Evolutionary conservation across 2,113 vertebrate species (phyloP).

Genomic region (Trichechus manatus): DNA sequence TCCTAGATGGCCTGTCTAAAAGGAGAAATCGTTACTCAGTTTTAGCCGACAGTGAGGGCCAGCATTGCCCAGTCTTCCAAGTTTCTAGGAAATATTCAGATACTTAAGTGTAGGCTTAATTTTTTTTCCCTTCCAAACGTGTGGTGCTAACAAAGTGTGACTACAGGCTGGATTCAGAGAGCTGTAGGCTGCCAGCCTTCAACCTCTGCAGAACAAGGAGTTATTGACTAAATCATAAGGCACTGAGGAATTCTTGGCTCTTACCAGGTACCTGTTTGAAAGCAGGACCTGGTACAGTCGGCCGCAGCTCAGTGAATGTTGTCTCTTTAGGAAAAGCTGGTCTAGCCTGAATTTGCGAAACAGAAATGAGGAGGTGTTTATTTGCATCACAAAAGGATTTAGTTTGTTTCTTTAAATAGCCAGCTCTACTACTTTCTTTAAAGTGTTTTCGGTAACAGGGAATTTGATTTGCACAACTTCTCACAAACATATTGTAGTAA

Average conservation of each 20-base stretch:
- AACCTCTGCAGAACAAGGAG: background rate
- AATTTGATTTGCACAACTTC: slow-evolving; percentile 52
- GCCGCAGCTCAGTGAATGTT: slow-evolving; percentile 17
- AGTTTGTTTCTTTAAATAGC: slow-evolving; percentile 81
- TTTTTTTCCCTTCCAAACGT: background rate
- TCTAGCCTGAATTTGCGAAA: slow-evolving; percentile 69
- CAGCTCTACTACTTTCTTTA: slow-evolving; percentile 45
- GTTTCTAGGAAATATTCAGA: background rate
- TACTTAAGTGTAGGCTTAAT: background rate
- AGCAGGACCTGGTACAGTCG: background rate
- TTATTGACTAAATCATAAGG: background rate
- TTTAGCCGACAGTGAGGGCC: background rate
- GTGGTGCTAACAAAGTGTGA: background rate
- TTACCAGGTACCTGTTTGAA: slow-evolving; percentile 39
- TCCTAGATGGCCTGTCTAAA: background rate
- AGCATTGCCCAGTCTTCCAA: background rate
- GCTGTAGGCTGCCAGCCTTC: background rate
- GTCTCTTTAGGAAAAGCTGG: slow-evolving; percentile 56
- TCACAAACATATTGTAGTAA: background rate
- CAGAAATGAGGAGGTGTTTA: slow-evolving; percentile 78
- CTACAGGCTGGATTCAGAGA: background rate
- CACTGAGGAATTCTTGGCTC: slow-evolving; percentile 33
- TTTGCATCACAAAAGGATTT: slow-evolving; percentile 75
- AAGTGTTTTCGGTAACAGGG: slow-evolving; percentile 68
- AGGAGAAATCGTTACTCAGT: background rate